Conservation (phyloP, 2,113 vertebrate species). For the Eublepharis macularius region DNA sequence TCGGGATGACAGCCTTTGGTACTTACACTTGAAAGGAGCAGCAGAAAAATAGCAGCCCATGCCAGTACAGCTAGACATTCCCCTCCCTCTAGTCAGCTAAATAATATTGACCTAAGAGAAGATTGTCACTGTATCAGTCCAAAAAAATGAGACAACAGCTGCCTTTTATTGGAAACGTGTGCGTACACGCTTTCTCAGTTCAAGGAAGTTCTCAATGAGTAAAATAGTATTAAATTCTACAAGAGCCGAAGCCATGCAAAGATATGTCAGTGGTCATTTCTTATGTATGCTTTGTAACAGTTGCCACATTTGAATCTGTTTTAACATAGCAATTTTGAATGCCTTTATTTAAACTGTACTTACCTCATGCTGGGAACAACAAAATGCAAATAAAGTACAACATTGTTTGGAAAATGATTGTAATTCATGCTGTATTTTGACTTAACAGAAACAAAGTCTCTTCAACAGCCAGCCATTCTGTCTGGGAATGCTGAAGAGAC, state of each 20-base stretch:
- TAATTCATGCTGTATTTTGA: too few relatives aligned
- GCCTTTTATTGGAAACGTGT: background rate
- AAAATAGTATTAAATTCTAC: background rate
- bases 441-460: too few relatives aligned
- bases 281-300: background rate
- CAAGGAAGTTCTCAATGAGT: background rate
- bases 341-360: background rate
- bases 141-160: slow-evolving; percentile 6
- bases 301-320: background rate
- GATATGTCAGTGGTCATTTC: too few relatives aligned
- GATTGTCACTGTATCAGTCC: background rate
- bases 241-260: background rate
- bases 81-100: background rate
- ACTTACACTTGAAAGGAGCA: background rate
- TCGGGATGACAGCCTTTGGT: background rate
- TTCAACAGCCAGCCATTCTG: too few relatives aligned
- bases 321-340: background rate
- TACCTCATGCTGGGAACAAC: background rate
- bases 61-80: background rate
- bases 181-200: background rate
- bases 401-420: background rate
- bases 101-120: slow-evolving; percentile 8
- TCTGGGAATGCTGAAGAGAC: too few relatives aligned
- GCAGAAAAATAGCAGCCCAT: background rate
- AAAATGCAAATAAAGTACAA: background rate